phyloP scores from a whole-genome alignment of 2,888 invertebrate species.

The Sarcophaga rosellei region DNA sequence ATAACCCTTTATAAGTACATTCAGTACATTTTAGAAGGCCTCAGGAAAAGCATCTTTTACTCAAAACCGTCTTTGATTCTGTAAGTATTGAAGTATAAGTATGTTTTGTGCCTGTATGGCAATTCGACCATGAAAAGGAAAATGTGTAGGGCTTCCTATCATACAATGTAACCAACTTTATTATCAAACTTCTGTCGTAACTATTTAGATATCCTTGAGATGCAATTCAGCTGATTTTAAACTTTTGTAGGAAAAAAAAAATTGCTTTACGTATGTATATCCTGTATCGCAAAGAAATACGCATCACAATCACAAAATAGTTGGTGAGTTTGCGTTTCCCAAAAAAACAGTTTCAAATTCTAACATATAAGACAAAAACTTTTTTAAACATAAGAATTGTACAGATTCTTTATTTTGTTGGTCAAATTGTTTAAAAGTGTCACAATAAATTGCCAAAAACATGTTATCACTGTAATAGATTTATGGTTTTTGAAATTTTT shows the following conservation, averaged over 20 bases:
- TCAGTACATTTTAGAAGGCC: too few species aligned
- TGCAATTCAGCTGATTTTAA: slow-evolving; percentile 51
- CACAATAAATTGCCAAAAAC: slow-evolving; percentile 69
- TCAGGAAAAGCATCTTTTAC: too few species aligned
- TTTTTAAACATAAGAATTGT: slow-evolving; percentile 3
- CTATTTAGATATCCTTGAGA: slow-evolving; percentile 35
- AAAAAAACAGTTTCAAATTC: neutral
- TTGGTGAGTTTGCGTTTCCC: neutral
- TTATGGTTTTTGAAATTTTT: slow-evolving; percentile 52
- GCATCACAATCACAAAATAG: neutral
- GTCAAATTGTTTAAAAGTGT: slow-evolving; percentile 68
- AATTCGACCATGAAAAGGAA: neutral
- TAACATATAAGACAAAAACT: slow-evolving; percentile 37
- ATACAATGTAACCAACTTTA: too few species aligned
- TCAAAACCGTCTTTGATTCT: too few species aligned
- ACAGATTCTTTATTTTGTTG: slow-evolving; percentile 54
- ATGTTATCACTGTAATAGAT: slow-evolving; percentile 62
- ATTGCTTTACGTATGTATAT: slow-evolving; percentile 3
- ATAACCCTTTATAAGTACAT: too few species aligned
- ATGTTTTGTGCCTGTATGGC: neutral
- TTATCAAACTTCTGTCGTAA: neutral
- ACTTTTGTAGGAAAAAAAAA: neutral
- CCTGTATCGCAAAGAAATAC: neutral
- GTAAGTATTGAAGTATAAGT: too few species aligned
- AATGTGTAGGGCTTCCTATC: neutral